Base-by-base conservation (phyloP, 2,113 vertebrate species). In the Mustela nigripes region DNA sequence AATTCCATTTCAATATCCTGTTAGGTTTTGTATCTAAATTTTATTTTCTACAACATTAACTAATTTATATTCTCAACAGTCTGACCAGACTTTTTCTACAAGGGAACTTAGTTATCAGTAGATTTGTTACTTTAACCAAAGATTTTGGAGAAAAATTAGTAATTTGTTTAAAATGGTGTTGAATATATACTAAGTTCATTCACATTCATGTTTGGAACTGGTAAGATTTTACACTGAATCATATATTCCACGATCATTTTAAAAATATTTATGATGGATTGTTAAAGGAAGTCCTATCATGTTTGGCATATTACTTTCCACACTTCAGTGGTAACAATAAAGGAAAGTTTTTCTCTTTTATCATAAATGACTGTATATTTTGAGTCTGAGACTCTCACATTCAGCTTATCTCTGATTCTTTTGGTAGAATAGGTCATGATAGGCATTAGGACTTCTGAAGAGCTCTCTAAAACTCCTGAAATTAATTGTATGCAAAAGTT, bases 131-230 rank as follows among this genome's bases (percentile, higher is more conserved):
- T 73, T 71, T 65, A 80, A 81, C 15, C 15, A 86, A 81, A 60
- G 36, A 87, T 93, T 93, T 87, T 87, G 36, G 73, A 91, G 33
- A 60, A 50, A 92, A 95, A 21, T 26, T 8, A 48, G 8, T 73
- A 28, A 71, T 79, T 88, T 80, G 12, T 84, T 89, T 80, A 63
- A 73, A 95, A 90, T 74, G 71, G 14, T 89, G 28, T 36, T 74
- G 45, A 85, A 14, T 39, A 18, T 50, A 22, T 78, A 58, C 28
- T 65, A 60, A 85, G 31, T 15, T 26, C 56, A 60, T 83, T 88
- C 56, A 67, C 67, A 80, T 56, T 89, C 22, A 19, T 95, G 5
- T 65, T 62, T 79, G 62, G 53, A 93, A 93, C 63, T 15, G 62
- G 42, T 18, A 79, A 71, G 19, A 48, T 80, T 85, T 93, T 95